These are phyloP conservation scores for Spea multiplicata DNA, from an alignment of 2,113 vertebrate genomes.

Conservation along the genomic window DNA sequence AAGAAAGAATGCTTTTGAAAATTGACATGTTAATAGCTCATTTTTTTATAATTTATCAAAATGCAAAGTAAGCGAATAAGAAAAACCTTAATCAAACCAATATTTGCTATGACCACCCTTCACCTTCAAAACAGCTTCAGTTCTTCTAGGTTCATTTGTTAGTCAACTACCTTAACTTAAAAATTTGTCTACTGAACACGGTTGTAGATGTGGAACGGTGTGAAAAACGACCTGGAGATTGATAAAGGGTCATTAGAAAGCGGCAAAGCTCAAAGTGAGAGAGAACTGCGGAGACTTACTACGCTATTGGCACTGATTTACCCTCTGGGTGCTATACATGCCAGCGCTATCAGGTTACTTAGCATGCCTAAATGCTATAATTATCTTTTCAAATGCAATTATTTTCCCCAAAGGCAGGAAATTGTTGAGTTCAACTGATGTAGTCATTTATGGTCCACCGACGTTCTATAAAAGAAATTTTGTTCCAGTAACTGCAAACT, in stretches of 20 bases:
- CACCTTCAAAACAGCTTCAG: too few relatives aligned
- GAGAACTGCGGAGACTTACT: constrained; percentile 1
- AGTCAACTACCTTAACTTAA: not conserved
- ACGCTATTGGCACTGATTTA: constrained; percentile 29
- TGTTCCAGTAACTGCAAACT: constrained; percentile 47
- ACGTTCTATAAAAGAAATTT: constrained; percentile 46
- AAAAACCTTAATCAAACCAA: too few relatives aligned
- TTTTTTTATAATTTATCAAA: too few relatives aligned
- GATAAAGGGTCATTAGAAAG: constrained; percentile 5
- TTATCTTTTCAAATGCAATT: constrained; percentile 49
- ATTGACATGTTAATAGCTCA: too few relatives aligned
- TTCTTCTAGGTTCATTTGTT: too few relatives aligned
- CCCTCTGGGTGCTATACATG: constrained; percentile 31
- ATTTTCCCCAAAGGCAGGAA: constrained; percentile 45
- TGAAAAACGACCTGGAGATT: not conserved
- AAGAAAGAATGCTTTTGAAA: too few relatives aligned
- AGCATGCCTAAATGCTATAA: constrained; percentile 44
- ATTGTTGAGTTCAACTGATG: constrained; percentile 42
- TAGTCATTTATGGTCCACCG: constrained; percentile 48
- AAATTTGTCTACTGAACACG: not conserved
- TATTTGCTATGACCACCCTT: too few relatives aligned
- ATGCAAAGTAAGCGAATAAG: too few relatives aligned
- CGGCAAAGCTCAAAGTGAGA: not conserved
- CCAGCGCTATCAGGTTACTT: constrained; percentile 39
- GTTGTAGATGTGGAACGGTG: not conserved